These are phyloP conservation scores for Malurus splendens DNA, from an alignment of 2,797 vertebrate genomes.

Conservation along the genomic window DNA sequence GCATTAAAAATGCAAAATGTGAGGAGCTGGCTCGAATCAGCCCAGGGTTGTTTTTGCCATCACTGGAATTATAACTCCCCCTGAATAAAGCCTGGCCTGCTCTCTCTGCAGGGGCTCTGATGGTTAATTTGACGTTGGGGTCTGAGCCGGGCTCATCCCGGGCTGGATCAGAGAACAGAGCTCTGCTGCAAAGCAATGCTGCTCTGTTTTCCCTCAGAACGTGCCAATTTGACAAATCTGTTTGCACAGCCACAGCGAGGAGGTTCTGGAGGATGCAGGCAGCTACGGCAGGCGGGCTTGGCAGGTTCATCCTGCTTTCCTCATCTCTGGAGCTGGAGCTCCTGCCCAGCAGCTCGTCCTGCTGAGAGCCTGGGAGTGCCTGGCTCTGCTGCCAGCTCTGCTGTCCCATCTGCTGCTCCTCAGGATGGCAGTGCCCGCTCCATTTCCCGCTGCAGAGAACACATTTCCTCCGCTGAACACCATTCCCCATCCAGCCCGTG, in stretches of 20 bases:
- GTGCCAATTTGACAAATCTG: constrained; percentile 1
- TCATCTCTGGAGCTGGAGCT: background rate
- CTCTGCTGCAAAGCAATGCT: background rate
- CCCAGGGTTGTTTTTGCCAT: background rate
- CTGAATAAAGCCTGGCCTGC: background rate
- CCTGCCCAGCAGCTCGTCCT: background rate
- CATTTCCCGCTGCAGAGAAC: background rate
- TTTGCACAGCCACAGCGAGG: background rate
- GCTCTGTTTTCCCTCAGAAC: background rate
- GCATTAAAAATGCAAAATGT: background rate
- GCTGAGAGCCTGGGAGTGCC: background rate
- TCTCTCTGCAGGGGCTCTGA: background rate
- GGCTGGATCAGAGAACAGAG: background rate
- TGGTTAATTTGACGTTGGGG: background rate
- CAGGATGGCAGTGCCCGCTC: background rate
- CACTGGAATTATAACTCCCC: background rate
- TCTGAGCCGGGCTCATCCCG: background rate
- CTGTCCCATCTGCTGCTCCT: constrained; percentile 39
- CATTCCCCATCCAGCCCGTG: background rate
- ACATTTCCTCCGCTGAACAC: background rate
- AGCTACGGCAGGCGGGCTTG: background rate
- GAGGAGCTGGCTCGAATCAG: background rate
- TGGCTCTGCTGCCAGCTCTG: constrained; percentile 10
- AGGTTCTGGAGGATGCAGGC: background rate
- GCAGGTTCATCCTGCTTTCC: background rate